Evolutionary conservation across 2,113 vertebrate genomes (phyloP).

Genomic region (Sialia sialis): DNA sequence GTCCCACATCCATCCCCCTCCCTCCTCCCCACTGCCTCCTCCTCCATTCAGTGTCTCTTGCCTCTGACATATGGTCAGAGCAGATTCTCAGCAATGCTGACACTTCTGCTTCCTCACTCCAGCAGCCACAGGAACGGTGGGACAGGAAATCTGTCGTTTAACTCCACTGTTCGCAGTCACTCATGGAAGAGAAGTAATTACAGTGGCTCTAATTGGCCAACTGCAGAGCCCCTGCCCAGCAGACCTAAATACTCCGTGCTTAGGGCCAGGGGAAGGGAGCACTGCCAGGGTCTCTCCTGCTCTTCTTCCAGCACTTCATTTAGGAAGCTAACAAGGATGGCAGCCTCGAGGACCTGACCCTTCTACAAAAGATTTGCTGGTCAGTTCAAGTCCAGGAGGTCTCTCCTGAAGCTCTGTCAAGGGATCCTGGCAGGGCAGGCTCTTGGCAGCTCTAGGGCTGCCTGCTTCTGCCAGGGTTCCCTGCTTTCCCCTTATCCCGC

Average conservation of each 20-base stretch:
- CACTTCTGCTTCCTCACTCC: not conserved
- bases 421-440: not conserved
- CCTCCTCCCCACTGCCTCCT: not conserved
- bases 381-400: not conserved
- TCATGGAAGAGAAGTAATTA: not conserved
- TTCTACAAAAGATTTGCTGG: not conserved
- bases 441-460: not conserved
- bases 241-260: not conserved
- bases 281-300: not conserved
- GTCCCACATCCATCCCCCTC: not conserved
- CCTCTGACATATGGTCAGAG: not conserved
- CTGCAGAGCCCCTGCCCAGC: slow-evolving; percentile 20
- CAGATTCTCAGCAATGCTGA: not conserved
- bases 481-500: not conserved
- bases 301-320: not conserved
- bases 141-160: not conserved
- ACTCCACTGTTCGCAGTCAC: not conserved
- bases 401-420: not conserved
- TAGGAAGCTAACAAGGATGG: not conserved
- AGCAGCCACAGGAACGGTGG: not conserved
- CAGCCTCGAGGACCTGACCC: not conserved
- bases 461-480: not conserved
- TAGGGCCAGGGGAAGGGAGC: not conserved
- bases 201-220: slow-evolving; percentile 3
- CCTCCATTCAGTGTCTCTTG: not conserved